Evolutionary conservation across 1,140 invertebrate species (phyloP), one percentile per base, ranked within the genome.

Genomic region (Magallana gigas): DNA sequence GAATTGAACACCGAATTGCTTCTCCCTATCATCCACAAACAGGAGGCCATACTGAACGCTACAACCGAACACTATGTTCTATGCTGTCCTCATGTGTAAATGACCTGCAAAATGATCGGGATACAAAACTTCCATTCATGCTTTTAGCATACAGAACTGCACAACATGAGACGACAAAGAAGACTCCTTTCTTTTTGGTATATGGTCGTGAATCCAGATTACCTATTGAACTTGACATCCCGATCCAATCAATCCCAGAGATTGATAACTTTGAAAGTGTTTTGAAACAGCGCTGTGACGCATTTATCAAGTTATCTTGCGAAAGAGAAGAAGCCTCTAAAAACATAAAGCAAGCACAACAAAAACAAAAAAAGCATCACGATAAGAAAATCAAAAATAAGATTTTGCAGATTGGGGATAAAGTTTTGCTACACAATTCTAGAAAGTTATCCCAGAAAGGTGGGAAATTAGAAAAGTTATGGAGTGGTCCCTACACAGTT

Each of bases 11-110:
- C 16, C 85, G 14, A 16, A 23, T 85, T 71, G 88, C 91, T 57
- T 88, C 87, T 29, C 56, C 91, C 11, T 91, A 90, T 71, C 88
- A 91, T 87, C 91, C 88, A 0, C 86, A 90, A 83, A 85, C 86
- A 36, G 86, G 88, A 60, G 90, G 91, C 12, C 83, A 87, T 60
- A 89, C 87, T 11, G 91, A 92, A 85, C 16, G 91, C 81, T 36
- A 36, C 36, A 36, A 36, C 36, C 36, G 36, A 36, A 36, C 36
- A 36, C 36, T 36, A 36, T 36, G 36, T 5, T 90, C 90, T 59
- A 91, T 91, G 48, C 36, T 68, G 85, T 36, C 90, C 87, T 56
- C 82, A 91, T 16, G 6, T 57, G 84, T 83, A 3, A 36, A 36
- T 36, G 36, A 36, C 36, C 36, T 36, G 4, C 36, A 36, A 5